Conservation (phyloP, 2,888 invertebrate species). For the Ceraclea dissimilis region DNA sequence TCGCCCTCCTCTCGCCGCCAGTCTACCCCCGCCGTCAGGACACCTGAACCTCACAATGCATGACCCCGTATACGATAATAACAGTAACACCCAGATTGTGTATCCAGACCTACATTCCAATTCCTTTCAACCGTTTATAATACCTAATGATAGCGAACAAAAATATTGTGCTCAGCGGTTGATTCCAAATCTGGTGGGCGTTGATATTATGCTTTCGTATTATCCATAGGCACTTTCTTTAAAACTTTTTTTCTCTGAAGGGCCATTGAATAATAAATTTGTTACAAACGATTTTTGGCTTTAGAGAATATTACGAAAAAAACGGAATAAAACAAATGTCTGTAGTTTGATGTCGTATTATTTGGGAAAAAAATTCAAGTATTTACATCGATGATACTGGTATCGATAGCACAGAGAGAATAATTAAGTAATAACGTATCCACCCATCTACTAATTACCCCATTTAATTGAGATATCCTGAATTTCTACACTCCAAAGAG, state of each 20-base stretch:
- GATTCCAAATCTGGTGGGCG: not conserved
- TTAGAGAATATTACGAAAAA: no score
- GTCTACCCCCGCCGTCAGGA: not conserved
- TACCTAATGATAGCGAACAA: not conserved
- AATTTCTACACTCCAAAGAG: no score
- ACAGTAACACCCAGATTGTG: constrained; percentile 1
- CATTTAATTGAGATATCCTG: no score
- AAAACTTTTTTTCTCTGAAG: not conserved
- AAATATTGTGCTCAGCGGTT: not conserved
- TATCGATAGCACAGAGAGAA: no score
- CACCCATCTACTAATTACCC: no score
- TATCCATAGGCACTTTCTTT: not conserved
- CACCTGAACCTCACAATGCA: constrained; percentile 2
- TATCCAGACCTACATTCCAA: not conserved
- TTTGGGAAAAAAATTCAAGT: no score
- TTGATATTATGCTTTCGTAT: not conserved
- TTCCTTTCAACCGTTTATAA: not conserved
- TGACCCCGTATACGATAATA: not conserved
- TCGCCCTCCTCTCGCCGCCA: not conserved
- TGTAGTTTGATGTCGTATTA: no score
- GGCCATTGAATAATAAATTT: no score
- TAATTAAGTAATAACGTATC: no score
- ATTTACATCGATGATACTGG: no score
- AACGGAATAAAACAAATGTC: no score
- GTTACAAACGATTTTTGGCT: no score